A percentile compares a stretch with the other conserved stretches of the same genome.
Evolutionary conservation across 2,888 invertebrate species (phyloP).

Genomic region (Tenthredo mesomela): DNA sequence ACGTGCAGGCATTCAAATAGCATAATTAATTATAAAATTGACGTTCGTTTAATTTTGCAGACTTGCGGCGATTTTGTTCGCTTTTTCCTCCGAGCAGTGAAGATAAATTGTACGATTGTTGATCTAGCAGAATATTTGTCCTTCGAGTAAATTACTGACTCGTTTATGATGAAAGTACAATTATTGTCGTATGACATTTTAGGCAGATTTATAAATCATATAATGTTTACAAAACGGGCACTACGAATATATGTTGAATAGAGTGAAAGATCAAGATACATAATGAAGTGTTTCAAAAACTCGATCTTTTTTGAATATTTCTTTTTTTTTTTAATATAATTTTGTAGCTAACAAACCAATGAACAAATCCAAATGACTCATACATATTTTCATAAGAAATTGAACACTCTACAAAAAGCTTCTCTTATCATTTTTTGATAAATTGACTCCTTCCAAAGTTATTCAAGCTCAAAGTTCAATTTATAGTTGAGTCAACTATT

Average conservation of each 20-base stretch:
- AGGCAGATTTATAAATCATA: no score
- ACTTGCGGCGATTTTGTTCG: not conserved
- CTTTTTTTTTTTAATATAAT: no score
- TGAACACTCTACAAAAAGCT: no score
- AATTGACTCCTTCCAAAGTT: no score
- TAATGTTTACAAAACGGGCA: not conserved
- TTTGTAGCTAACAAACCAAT: no score
- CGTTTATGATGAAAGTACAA: not conserved
- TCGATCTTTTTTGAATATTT: not conserved
- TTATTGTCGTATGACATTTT: not conserved
- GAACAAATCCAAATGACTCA: no score
- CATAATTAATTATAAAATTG: conserved; percentile 2
- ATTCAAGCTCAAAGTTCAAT: no score
- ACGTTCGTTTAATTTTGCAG: not conserved
- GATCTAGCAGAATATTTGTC: not conserved
- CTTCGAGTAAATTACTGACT: not conserved
- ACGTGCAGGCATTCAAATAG: conserved; percentile 25
- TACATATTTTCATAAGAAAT: no score
- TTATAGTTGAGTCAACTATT: no score
- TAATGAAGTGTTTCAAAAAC: not conserved
- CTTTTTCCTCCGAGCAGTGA: not conserved
- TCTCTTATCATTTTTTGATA: no score
- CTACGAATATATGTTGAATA: not conserved
- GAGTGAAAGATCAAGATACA: not conserved
- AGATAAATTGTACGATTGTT: not conserved